Evolutionary conservation across 2,888 invertebrate species (phyloP).

Genomic region (Allacma fusca): DNA sequence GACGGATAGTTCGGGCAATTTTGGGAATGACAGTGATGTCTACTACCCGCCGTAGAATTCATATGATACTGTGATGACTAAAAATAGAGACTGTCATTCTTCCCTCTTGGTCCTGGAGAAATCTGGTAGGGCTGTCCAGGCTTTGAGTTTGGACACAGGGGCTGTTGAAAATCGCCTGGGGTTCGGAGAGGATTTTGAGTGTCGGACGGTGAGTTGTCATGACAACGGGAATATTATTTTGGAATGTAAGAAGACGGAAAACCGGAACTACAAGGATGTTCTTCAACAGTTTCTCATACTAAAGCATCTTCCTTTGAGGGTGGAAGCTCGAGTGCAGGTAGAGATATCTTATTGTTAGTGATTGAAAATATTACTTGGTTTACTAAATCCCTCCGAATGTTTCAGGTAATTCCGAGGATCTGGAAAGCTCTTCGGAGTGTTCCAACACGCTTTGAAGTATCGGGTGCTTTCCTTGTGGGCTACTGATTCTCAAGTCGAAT

Average conservation of each 20-base stretch:
- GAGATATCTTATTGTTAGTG: no score
- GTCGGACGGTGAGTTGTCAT: neutral
- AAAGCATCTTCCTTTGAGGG: neutral
- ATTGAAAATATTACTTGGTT: neutral
- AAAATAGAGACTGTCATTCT: no score
- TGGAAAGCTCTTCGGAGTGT: neutral
- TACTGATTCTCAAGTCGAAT: neutral
- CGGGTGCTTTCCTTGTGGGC: neutral
- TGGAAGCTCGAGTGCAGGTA: neutral
- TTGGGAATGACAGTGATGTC: no score
- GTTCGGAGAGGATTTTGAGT: neutral
- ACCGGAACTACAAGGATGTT: neutral
- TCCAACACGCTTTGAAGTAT: neutral
- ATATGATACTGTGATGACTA: no score
- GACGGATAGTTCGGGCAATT: no score
- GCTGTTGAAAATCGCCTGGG: neutral
- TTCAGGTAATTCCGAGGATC: neutral
- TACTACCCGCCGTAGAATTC: no score
- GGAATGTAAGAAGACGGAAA: neutral
- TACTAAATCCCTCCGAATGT: no score
- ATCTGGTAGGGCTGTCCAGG: neutral
- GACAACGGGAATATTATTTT: neutral
- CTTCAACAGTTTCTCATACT: neutral
- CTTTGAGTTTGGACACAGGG: neutral
- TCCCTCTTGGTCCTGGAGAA: no score